Percentiles rank a stretch among this genome's conserved stretches.
phyloP scores from a whole-genome alignment of 2,888 invertebrate species.

The Timema cristinae region DNA sequence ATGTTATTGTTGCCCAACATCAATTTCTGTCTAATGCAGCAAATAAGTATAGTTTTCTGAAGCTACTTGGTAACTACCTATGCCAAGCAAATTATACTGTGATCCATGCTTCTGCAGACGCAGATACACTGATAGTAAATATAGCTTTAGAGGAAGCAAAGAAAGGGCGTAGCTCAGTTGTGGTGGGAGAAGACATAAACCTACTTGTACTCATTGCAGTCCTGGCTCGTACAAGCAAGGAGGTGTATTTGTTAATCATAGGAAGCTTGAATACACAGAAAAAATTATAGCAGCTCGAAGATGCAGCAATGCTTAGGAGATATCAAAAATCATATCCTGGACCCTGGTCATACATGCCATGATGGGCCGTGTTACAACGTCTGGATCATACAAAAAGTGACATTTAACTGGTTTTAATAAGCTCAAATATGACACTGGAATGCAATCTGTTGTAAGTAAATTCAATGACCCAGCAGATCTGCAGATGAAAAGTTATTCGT shows the following conservation, averaged over 20 bases:
- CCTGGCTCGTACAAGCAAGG: constrained; percentile 9
- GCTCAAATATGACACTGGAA: neutral
- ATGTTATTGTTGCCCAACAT: neutral
- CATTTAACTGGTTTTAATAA: constrained; percentile 2
- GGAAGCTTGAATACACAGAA: neutral
- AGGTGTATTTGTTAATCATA: neutral
- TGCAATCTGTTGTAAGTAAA: neutral
- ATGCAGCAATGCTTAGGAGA: neutral
- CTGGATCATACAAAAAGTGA: neutral
- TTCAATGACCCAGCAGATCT: constrained; percentile 1
- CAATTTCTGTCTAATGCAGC: neutral
- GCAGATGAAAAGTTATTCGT: constrained; percentile 1
- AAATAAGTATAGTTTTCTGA: neutral
- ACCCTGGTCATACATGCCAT: neutral
- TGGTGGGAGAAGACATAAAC: neutral
- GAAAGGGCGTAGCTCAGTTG: neutral
- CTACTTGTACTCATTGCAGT: neutral
- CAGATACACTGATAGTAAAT: neutral
- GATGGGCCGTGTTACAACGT: constrained; percentile 2
- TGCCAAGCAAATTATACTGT: constrained; percentile 7
- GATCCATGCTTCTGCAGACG: neutral
- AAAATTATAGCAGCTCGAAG: constrained; percentile 12
- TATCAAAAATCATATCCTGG: neutral
- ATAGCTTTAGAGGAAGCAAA: constrained; percentile 10
- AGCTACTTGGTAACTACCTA: neutral